These are phyloP conservation scores for Protobothrops flavoviridis DNA, from an alignment of 2,113 vertebrate genomes.

Conservation along the genomic window DNA sequence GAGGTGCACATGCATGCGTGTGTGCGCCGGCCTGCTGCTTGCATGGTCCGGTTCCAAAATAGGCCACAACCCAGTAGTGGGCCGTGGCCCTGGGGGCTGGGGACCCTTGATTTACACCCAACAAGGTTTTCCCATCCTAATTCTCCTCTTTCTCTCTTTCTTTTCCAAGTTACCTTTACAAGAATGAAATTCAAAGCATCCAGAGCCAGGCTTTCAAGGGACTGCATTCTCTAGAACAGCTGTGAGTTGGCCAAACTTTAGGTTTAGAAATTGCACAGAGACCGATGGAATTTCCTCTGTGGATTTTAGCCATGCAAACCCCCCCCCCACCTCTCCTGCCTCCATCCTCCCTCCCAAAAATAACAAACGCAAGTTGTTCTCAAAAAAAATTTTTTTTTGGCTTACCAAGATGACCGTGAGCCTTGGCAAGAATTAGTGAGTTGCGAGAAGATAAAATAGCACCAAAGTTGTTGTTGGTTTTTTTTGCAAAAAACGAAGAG, in stretches of 20 bases:
- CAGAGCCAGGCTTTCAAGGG: constrained; percentile 88
- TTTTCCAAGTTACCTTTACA: constrained; percentile 90
- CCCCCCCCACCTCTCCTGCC: not conserved
- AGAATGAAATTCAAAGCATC: constrained; percentile 92
- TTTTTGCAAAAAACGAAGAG: not conserved
- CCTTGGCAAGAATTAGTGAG: not conserved
- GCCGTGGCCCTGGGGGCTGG: too few relatives aligned
- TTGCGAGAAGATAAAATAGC: not conserved
- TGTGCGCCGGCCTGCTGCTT: too few relatives aligned
- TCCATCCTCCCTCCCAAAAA: not conserved
- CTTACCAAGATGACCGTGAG: not conserved
- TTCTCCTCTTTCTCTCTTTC: constrained; percentile 40
- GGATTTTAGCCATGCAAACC: not conserved
- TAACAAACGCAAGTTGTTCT: not conserved
- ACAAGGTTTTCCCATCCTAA: too few relatives aligned
- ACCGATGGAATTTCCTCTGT: not conserved
- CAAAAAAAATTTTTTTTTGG: too few relatives aligned
- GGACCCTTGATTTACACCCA: not conserved
- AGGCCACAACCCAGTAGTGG: too few relatives aligned
- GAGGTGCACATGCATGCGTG: too few relatives aligned
- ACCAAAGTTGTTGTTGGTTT: not conserved
- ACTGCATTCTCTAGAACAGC: constrained; percentile 89
- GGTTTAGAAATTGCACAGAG: not conserved
- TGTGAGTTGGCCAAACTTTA: constrained; percentile 78
- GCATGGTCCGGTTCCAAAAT: too few relatives aligned